Conservation (phyloP, 30 jellyfish, hydroid and myxozoan genomes). For the Rhopilema esculentum region DNA sequence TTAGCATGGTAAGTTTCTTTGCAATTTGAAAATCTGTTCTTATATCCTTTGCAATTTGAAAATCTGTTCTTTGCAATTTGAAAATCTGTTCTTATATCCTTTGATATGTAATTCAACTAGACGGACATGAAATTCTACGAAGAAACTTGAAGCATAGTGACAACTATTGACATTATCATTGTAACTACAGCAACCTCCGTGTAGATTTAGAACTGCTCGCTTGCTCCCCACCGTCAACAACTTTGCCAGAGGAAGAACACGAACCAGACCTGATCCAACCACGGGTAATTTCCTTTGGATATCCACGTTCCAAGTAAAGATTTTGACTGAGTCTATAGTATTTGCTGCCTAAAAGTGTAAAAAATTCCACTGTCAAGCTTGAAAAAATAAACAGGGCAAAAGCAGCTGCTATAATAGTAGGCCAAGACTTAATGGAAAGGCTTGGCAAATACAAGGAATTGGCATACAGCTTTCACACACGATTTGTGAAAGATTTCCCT, state of each 20-base stretch:
- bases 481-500: no score
- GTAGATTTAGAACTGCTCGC: slow-evolving; percentile 27
- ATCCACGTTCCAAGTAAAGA: slow-evolving; percentile 35
- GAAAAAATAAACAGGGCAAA: no score
- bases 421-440: no score
- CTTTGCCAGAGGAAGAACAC: slow-evolving; percentile 13
- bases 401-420: no score
- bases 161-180: slow-evolving; percentile 32
- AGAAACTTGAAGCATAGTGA: not conserved
- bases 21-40: no score
- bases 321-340: slow-evolving; percentile 39
- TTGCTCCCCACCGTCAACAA: slow-evolving; percentile 18
- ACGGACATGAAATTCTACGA: not conserved
- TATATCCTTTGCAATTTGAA: no score
- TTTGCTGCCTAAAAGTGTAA: slow-evolving; percentile 32
- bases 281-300: slow-evolving; percentile 38
- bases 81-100: no score
- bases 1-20: no score
- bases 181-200: slow-evolving; percentile 23
- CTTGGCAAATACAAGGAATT: no score
- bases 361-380: not conserved
- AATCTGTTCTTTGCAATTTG: no score
- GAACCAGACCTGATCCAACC: slow-evolving; percentile 16
- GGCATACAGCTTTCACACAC: no score
- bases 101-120: no score